Conservation (phyloP, 2,797 vertebrate species). For the Petrocephalus schoutedeni region DNA sequence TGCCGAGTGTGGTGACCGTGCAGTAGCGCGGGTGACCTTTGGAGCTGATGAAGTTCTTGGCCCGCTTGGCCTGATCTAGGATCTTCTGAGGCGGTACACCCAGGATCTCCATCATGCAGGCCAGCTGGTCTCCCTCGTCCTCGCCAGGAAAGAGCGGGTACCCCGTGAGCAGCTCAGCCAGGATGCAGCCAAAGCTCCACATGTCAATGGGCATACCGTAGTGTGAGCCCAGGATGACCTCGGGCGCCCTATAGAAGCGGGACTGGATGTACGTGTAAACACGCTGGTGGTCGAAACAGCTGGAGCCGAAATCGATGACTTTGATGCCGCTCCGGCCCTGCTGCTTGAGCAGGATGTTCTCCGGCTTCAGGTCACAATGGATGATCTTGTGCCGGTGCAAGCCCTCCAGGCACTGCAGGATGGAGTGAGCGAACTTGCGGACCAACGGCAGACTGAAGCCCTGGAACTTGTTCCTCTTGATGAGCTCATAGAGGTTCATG, state of each 20-base stretch:
- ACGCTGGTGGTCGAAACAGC: slow-evolving; percentile 96
- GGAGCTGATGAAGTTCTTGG: slow-evolving; percentile 95
- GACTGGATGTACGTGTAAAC: slow-evolving; percentile 98
- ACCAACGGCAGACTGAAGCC: slow-evolving; percentile 91
- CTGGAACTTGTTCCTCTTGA: slow-evolving; percentile 97
- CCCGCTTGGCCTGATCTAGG: slow-evolving; percentile 85
- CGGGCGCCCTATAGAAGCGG: slow-evolving; percentile 90
- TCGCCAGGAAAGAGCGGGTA: slow-evolving; percentile 93
- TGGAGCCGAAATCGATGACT: slow-evolving; percentile 97
- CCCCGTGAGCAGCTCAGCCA: slow-evolving; percentile 91
- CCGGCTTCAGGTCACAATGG: slow-evolving; percentile 96
- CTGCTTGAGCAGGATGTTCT: slow-evolving; percentile 96
- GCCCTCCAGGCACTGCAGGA: slow-evolving; percentile 88
- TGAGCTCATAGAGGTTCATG: slow-evolving; percentile 95
- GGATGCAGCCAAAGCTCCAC: slow-evolving; percentile 97
- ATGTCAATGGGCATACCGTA: slow-evolving; percentile 96
- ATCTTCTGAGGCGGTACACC: slow-evolving; percentile 88
- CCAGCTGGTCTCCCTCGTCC: slow-evolving; percentile 92
- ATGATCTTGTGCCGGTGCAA: slow-evolving; percentile 87
- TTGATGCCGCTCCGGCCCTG: slow-evolving; percentile 95
- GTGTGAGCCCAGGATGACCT: slow-evolving; percentile 87
- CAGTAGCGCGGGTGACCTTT: slow-evolving; percentile 96
- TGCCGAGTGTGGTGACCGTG: slow-evolving; percentile 72
- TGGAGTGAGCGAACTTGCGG: slow-evolving; percentile 93
- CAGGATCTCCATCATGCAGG: slow-evolving; percentile 95